Conservation (phyloP, 1,140 invertebrate species). For the Sminthurides bifidus region DNA sequence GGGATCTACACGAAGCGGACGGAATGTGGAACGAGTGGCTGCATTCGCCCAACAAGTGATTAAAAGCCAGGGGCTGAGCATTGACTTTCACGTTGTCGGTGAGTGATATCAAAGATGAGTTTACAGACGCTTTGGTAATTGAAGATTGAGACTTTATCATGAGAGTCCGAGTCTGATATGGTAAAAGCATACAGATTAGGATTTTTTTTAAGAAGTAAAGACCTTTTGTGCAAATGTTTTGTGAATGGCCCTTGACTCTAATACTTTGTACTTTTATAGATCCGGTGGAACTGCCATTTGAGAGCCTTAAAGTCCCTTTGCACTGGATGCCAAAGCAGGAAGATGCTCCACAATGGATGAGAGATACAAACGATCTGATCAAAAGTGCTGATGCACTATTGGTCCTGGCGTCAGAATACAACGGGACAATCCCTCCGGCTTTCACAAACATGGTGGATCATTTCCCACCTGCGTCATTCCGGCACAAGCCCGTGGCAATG, state of each 20-base stretch:
- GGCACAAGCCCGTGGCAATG: constrained; percentile 40
- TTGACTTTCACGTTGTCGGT: background rate
- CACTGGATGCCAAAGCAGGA: constrained; percentile 36
- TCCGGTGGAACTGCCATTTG: constrained; percentile 36
- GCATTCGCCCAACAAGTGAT: constrained; percentile 12
- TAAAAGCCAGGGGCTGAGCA: constrained; percentile 14
- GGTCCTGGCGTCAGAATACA: constrained; percentile 41
- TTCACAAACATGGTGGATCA: constrained; percentile 40
- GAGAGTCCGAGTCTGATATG: no score
- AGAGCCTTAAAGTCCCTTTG: constrained; percentile 35
- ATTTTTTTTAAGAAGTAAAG: background rate
- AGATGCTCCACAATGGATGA: constrained; percentile 36
- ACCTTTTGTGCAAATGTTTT: background rate
- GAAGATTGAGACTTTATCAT: background rate
- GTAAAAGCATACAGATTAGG: background rate
- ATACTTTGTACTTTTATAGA: constrained; percentile 34
- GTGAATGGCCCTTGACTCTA: background rate
- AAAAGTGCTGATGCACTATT: constrained; percentile 39
- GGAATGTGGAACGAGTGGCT: constrained; percentile 20
- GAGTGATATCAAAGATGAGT: background rate
- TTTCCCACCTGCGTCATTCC: constrained; percentile 37
- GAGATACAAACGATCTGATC: constrained; percentile 35
- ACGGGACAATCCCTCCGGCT: constrained; percentile 40
- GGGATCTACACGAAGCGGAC: constrained; percentile 20
- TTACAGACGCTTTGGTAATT: background rate